Evolutionary conservation across 2,797 vertebrate species (phyloP).

Genomic region (Sternarchorhynchus goeldii): DNA sequence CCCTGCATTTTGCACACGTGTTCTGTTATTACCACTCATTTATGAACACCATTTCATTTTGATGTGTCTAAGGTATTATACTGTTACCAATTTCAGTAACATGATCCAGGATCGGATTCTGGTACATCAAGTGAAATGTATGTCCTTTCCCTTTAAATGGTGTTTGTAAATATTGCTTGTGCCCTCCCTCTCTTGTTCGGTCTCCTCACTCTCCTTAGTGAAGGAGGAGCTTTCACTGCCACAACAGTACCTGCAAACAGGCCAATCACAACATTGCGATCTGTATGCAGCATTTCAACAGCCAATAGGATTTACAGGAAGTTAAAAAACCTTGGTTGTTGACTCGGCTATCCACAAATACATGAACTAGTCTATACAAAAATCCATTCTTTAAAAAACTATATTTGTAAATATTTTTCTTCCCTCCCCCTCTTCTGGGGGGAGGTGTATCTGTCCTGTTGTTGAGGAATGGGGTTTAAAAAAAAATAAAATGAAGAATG

Average conservation of each 20-base stretch:
- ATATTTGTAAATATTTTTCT: too few relatives aligned
- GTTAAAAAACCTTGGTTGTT: constrained; percentile 57
- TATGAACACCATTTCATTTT: not conserved
- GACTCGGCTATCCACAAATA: constrained; percentile 6
- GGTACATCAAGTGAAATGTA: not conserved
- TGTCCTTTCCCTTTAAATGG: constrained; percentile 60
- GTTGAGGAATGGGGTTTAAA: too few relatives aligned
- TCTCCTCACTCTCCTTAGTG: constrained; percentile 19
- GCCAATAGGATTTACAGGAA: constrained; percentile 59
- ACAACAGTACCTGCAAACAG: constrained; percentile 41
- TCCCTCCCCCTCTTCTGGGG: too few relatives aligned
- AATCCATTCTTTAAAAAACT: too few relatives aligned
- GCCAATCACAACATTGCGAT: constrained; percentile 61
- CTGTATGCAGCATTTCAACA: constrained; percentile 68
- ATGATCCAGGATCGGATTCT: not conserved
- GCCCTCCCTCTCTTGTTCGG: constrained; percentile 45
- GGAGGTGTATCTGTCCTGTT: too few relatives aligned
- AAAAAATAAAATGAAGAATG: too few relatives aligned
- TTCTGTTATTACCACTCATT: too few relatives aligned
- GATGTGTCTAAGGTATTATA: constrained; percentile 1
- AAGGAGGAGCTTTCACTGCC: constrained; percentile 39
- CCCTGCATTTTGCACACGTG: too few relatives aligned
- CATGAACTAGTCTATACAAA: not conserved
- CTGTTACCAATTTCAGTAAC: constrained; percentile 2
- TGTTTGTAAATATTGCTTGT: constrained; percentile 65